Evolutionary conservation across 2,797 vertebrate genomes (phyloP).

Genomic region (Xenopus petersii): DNA sequence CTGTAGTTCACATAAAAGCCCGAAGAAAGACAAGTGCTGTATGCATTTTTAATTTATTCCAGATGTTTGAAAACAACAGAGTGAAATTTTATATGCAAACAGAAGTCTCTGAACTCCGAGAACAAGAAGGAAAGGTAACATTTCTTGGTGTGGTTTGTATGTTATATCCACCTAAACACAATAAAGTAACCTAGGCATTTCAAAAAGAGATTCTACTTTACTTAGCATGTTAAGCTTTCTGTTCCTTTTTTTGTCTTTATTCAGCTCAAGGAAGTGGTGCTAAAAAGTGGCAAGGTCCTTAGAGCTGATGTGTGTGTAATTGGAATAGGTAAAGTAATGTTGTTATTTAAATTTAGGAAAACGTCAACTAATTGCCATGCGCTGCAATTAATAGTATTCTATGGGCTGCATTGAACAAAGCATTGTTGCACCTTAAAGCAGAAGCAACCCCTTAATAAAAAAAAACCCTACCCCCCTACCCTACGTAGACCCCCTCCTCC

Average conservation of each 20-base stretch:
- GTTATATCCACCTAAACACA: too few species aligned
- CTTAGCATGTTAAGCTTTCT: background rate
- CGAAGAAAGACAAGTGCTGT: background rate
- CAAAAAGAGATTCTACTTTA: background rate
- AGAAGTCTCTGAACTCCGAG: slow-evolving; percentile 91
- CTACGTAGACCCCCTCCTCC: too few species aligned
- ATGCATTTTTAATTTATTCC: slow-evolving; percentile 35
- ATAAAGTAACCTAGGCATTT: too few species aligned
- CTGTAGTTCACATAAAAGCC: too few species aligned
- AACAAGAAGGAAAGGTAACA: slow-evolving; percentile 93
- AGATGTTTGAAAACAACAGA: slow-evolving; percentile 92
- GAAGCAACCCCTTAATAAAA: too few species aligned
- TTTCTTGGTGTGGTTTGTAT: too few species aligned
- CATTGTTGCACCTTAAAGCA: too few species aligned
- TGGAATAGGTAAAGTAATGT: slow-evolving; percentile 78
- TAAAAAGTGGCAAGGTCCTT: slow-evolving; percentile 95
- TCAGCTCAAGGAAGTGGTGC: slow-evolving; percentile 93
- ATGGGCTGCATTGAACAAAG: too few species aligned
- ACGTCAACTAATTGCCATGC: too few species aligned
- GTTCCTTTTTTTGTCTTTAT: background rate
- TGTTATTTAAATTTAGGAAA: too few species aligned
- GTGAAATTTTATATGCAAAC: slow-evolving; percentile 99
- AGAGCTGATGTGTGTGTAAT: slow-evolving; percentile 92
- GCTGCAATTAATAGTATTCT: too few species aligned
- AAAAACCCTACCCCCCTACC: too few species aligned